Conservation (phyloP, 2,888 invertebrate genomes). For the Chaitophorus viminalis region DNA sequence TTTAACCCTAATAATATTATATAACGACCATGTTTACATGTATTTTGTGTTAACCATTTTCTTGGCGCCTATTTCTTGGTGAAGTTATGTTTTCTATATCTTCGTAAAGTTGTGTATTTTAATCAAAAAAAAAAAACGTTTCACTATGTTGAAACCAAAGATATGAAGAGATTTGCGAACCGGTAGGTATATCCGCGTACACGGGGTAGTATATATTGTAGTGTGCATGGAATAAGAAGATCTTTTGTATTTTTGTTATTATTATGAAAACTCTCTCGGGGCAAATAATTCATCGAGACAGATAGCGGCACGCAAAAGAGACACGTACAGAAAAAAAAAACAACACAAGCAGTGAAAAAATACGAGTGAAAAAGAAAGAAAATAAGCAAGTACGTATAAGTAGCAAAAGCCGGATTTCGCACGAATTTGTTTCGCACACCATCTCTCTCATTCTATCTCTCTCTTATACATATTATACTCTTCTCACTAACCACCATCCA, state of each 20-base stretch:
- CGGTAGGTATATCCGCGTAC: background rate
- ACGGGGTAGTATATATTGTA: no score
- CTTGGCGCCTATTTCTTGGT: background rate
- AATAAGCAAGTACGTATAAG: background rate
- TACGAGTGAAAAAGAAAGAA: background rate
- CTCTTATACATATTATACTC: background rate
- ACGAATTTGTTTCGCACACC: slow-evolving; percentile 54
- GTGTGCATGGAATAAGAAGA: slow-evolving; percentile 22
- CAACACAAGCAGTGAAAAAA: background rate
- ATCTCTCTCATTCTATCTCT: background rate
- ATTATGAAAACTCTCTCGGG: slow-evolving; percentile 55
- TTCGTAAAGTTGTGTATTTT: slow-evolving; percentile 22
- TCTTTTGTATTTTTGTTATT: slow-evolving; percentile 54
- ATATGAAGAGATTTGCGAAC: slow-evolving; percentile 9
- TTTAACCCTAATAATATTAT: background rate
- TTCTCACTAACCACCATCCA: background rate
- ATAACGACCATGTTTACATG: background rate
- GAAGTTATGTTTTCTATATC: no score
- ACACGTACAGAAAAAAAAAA: background rate
- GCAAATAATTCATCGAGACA: slow-evolving; percentile 47
- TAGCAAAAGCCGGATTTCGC: slow-evolving; percentile 48
- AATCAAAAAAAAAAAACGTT: slow-evolving; percentile 28
- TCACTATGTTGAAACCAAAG: slow-evolving; percentile 23
- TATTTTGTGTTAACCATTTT: background rate
- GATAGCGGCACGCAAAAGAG: background rate